These are phyloP conservation scores for Oryzias sinensis DNA, from an alignment of 2,797 vertebrate species.

Conservation along the genomic window DNA sequence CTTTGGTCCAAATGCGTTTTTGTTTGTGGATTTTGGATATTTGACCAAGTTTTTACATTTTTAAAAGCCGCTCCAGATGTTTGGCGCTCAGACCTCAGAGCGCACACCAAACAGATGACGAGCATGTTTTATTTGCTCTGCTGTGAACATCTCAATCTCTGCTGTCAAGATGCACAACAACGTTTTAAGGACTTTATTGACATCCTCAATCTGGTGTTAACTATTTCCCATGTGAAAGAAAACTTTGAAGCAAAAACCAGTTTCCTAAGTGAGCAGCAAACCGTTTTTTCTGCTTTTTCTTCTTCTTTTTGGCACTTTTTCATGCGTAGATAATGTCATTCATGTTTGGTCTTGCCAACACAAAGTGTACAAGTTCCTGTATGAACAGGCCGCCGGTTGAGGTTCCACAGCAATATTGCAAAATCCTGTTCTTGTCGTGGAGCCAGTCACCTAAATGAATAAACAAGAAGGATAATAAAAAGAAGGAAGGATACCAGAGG, in stretches of 20 bases:
- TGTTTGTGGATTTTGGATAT: too few relatives aligned
- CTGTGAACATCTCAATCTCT: too few relatives aligned
- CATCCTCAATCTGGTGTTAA: neutral
- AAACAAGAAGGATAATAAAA: neutral
- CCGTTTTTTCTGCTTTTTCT: conserved; percentile 13
- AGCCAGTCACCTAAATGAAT: neutral
- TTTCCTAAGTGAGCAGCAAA: conserved; percentile 42
- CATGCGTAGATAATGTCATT: neutral
- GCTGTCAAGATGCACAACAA: too few relatives aligned
- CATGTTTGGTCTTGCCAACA: conserved; percentile 14
- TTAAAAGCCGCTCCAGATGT: too few relatives aligned
- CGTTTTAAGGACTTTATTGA: neutral
- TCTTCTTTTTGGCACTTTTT: conserved; percentile 11
- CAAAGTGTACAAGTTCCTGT: conserved; percentile 23
- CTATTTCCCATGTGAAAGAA: neutral
- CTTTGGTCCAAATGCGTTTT: too few relatives aligned
- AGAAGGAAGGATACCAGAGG: too few relatives aligned
- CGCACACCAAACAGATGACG: too few relatives aligned
- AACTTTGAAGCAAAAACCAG: conserved; percentile 19
- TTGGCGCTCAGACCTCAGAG: too few relatives aligned
- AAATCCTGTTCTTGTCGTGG: conserved; percentile 12
- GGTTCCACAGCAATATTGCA: conserved; percentile 19
- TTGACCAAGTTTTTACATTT: too few relatives aligned
- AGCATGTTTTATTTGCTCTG: too few relatives aligned
- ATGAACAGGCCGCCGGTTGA: conserved; percentile 1